Base-by-base conservation (phyloP, 2,888 invertebrate species). In the Agrochola lychnidis region DNA sequence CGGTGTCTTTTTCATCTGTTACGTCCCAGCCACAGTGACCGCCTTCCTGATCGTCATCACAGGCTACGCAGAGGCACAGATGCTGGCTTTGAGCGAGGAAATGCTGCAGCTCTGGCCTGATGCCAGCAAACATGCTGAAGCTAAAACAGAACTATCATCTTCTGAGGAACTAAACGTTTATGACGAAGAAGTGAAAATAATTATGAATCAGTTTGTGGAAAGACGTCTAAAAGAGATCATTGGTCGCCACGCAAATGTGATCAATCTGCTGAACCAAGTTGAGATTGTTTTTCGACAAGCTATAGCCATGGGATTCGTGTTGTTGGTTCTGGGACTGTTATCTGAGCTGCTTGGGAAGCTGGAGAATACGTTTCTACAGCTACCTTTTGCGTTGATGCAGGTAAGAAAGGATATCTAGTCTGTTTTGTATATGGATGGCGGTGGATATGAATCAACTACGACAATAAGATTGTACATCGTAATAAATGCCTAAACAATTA, bases 341-440 rank as follows among this genome's bases (percentile, higher is more conserved):
- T 82, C 89, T 3, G 91, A 90, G 74, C 82, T 94, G 22, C 73
- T 93, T 0, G 93, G 92, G 0, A 91, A 91, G 0, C 75, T 94
- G 22, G 91, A 93, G 71, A 92, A 93, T 36, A 93, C 93, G 0
- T 93, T 89, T 69, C 45, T 92, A 25, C 87, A 92, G 66, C 75
- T 93, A 62, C 93, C 93, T 4, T 94, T 90, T 57, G 92, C 93
- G 0, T 83, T 90, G 9, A 84, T 90, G 70, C 90, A 91, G 78
- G 90, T 93, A 0, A 89, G 84, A 0, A 36, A 36, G n/a, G 56
- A 14, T 19, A 42, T 48, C 3, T 57, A 36, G 19, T 4, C 4
- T 3, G 14, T 22, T 42, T 9, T 22, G 4, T 36, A 14, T 14
- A 7, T 57, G 22, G n/a, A 42, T 25, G 42, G 25, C 22, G 14